Evolutionary conservation across 2,797 vertebrate species (phyloP).

Genomic region (Psittacula derbiana): DNA sequence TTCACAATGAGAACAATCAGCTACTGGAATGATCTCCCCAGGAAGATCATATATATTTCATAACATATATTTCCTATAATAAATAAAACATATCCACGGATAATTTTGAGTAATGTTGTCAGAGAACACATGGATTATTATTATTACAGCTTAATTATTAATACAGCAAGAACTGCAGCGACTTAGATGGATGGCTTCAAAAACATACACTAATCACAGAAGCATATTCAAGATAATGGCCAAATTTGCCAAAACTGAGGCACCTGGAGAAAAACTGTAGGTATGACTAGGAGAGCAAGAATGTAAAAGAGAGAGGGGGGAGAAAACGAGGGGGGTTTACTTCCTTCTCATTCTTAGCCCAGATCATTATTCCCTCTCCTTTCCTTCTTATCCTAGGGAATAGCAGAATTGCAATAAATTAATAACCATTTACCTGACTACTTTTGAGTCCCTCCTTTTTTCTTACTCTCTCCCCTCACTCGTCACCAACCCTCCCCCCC

Average conservation of each 20-base stretch:
- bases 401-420: neutral
- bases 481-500: too few species aligned
- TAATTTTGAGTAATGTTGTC: neutral
- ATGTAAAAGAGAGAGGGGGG: neutral
- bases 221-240: neutral
- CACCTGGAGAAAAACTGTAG: neutral
- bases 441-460: neutral
- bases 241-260: neutral
- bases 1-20: neutral
- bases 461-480: neutral
- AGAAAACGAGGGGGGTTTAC: neutral
- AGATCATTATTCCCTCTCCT: neutral
- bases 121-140: neutral
- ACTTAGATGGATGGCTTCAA: neutral
- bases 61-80: neutral
- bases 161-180: neutral
- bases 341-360: neutral
- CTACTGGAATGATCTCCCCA: neutral
- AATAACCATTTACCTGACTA: neutral
- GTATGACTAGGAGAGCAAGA: neutral
- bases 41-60: neutral
- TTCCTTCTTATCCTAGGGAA: neutral
- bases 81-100: neutral
- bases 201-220: neutral
- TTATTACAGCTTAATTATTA: neutral